Base-by-base conservation (phyloP, 2,888 invertebrate genomes). In the Sarcophaga rosellei region DNA sequence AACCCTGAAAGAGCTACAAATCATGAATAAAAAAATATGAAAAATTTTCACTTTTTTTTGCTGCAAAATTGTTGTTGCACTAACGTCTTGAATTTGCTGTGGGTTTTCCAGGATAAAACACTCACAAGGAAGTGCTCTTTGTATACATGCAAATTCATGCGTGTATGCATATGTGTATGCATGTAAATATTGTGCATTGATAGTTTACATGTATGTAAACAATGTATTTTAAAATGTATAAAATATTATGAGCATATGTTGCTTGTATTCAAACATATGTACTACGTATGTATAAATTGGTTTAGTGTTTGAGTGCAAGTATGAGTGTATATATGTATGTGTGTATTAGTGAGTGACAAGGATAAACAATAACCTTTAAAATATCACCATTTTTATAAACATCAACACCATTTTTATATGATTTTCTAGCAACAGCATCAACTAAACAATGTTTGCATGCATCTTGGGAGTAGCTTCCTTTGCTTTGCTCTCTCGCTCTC, bases 351-450 rank as follows among this genome's bases (percentile, higher is more conserved):
- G 47, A 44, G n/a, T 8, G 23, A 4, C 23, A 76, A 45, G 57
- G 69, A 69, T 44, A 74, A 45, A 35, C n/a, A 44, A 84, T 84
- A 86, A 86, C 81, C 86, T 84, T 81, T 81, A 78, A 86, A 81
- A 81, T 84, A 86, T 84, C 86, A 86, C 81, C 78, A 84, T 75
- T 81, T 84, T 75, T 78, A 84, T 75, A 86, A 86, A 84, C 78
- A 86, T 86, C 86, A 86, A 84, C 86, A 86, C 78, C 21, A 78
- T 70, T 75, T 81, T 78, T 76, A 20, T 74, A 45, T 25, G 44
- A 68, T 76, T 86, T 53, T 80, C 57, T 72, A 35, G 25, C 23
- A 45, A 66, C 73, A 23, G 25, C 45, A 74, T 15, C 15, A 12
- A 57, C 53, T 44, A 65, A 73, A 72, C 0, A 8, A 8, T 3